A percentile compares a stretch with the other conserved stretches of the same genome.
phyloP scores from a whole-genome alignment of 2,113 vertebrate genomes.

The Nestor notabilis region DNA sequence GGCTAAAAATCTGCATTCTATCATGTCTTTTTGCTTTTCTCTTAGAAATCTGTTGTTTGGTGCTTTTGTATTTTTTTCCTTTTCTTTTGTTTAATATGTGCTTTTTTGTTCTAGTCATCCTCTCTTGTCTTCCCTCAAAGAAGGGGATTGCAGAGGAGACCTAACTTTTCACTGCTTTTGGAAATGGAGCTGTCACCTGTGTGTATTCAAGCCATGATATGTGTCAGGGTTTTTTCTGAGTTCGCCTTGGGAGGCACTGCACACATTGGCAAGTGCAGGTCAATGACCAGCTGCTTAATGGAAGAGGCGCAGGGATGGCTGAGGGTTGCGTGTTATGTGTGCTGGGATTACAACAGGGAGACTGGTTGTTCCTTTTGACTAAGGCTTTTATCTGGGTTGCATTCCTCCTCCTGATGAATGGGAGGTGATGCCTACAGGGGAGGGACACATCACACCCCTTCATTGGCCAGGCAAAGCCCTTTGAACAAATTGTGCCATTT shows the following conservation, averaged over 20 bases:
- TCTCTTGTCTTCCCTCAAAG: background rate
- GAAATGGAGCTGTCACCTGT: background rate
- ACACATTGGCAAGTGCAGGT: background rate
- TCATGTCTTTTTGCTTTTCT: background rate
- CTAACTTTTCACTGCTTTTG: background rate
- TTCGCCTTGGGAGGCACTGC: background rate
- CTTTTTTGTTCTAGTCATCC: background rate
- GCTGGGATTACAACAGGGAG: background rate
- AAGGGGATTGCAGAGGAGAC: background rate
- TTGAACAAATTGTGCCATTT: background rate
- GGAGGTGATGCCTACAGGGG: background rate
- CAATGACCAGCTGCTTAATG: background rate
- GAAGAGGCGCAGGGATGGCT: background rate
- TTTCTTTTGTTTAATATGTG: background rate
- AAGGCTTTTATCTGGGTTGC: background rate
- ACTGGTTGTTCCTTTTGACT: background rate
- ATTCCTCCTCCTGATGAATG: fast-evolving
- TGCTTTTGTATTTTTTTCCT: fast-evolving
- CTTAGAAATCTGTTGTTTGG: background rate
- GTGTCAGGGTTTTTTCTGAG: background rate
- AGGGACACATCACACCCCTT: background rate
- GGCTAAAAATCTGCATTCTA: background rate
- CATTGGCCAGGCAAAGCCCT: fast-evolving
- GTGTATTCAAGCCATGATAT: background rate
- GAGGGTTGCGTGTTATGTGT: background rate